Evolutionary conservation across 2,797 vertebrate species (phyloP).

Genomic region (Cynopterus sphinx): DNA sequence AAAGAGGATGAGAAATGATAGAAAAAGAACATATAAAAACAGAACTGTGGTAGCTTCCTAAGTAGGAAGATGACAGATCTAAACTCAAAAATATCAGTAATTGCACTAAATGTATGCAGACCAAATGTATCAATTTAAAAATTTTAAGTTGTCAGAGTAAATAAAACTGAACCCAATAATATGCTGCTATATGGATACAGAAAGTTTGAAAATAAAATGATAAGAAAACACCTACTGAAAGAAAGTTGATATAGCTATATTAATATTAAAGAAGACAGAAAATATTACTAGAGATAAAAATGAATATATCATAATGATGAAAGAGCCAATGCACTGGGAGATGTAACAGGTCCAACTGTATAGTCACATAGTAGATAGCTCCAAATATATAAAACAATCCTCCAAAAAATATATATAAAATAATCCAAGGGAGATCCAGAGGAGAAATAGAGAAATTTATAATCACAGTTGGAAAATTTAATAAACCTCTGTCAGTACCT

Average conservation of each 20-base stretch:
- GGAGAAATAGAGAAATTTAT: constrained; percentile 2
- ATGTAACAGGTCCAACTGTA: not conserved
- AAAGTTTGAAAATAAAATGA: not conserved
- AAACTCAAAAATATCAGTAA: not conserved
- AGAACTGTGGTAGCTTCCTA: not conserved
- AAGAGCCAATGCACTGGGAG: not conserved
- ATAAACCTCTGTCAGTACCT: not conserved
- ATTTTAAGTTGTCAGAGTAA: not conserved
- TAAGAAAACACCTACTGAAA: not conserved
- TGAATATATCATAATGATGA: not conserved
- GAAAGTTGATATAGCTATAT: not conserved
- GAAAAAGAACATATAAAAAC: not conserved
- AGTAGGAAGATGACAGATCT: not conserved
- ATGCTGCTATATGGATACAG: not conserved
- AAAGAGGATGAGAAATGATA: not conserved
- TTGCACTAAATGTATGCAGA: not conserved
- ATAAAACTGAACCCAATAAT: not conserved
- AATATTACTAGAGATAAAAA: constrained; percentile 21
- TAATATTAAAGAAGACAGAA: not conserved
- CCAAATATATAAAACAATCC: not conserved
- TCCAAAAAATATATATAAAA: not conserved
- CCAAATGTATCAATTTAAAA: not conserved
- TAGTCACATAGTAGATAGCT: not conserved
- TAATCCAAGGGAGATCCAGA: not conserved
- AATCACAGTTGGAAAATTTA: not conserved